These are phyloP conservation scores for Daubentonia madagascariensis DNA, from an alignment of 2,113 vertebrate genomes.

Conservation along the genomic window DNA sequence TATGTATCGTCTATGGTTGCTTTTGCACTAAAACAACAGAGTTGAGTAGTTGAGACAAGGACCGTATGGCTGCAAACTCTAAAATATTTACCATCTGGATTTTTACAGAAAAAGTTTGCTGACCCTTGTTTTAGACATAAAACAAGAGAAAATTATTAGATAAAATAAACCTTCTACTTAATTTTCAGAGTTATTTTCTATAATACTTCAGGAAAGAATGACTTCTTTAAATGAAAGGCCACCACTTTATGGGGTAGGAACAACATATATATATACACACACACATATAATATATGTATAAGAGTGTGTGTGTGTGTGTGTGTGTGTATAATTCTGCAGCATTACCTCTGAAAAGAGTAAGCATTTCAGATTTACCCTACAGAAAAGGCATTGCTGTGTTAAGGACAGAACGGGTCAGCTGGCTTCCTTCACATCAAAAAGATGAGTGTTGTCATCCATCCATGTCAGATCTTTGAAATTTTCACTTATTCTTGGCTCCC, in stretches of 20 bases:
- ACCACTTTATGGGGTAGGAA: not conserved
- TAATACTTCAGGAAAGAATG: not conserved
- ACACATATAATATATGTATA: too few relatives aligned
- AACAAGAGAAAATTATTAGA: not conserved
- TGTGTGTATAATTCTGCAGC: not conserved
- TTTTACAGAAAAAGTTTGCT: not conserved
- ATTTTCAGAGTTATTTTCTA: not conserved
- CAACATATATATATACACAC: too few relatives aligned
- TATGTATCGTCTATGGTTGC: not conserved
- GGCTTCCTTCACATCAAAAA: not conserved
- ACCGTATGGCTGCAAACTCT: not conserved
- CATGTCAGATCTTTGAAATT: constrained; percentile 47
- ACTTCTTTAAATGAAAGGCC: not conserved
- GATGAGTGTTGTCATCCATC: not conserved
- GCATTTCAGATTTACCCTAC: not conserved
- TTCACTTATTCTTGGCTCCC: constrained; percentile 58
- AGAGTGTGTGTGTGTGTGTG: too few relatives aligned
- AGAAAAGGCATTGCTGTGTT: not conserved
- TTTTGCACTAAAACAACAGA: not conserved
- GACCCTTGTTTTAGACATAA: not conserved
- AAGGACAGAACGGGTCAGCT: not conserved
- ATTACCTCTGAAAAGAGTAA: not conserved
- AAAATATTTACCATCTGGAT: not conserved
- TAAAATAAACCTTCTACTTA: not conserved
- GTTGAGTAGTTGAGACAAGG: not conserved